These are phyloP conservation scores for Gallinago stenura DNA, from an alignment of 2,797 vertebrate genomes.

Conservation along the genomic window DNA sequence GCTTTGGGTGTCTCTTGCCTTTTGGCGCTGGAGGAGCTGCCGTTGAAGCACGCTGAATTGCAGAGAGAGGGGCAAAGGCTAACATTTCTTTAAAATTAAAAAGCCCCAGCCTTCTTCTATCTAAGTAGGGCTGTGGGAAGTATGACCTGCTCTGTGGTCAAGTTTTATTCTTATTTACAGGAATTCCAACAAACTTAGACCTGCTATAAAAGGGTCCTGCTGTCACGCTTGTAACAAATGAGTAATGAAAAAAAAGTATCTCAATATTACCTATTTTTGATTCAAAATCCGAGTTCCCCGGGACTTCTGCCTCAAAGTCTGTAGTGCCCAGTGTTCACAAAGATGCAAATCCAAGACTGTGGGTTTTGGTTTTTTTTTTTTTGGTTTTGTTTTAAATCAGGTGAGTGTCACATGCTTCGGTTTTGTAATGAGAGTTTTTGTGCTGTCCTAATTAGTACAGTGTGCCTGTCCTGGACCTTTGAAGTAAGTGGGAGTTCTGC, in stretches of 20 bases:
- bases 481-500: conserved; percentile 74
- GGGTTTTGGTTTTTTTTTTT: background rate
- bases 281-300: background rate
- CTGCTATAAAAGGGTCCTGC: background rate
- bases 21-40: background rate
- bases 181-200: background rate
- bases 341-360: conserved; percentile 8
- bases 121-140: background rate
- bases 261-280: background rate
- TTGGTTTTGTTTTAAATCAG: conserved; percentile 55
- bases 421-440: conserved; percentile 63
- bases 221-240: background rate
- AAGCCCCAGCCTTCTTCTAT: background rate
- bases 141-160: background rate
- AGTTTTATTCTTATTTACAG: background rate
- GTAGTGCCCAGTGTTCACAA: background rate
- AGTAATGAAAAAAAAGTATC: background rate
- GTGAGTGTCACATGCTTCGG: conserved; percentile 32
- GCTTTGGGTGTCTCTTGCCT: background rate
- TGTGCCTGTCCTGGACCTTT: conserved; percentile 66
- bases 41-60: background rate
- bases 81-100: background rate
- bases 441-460: conserved; percentile 71
- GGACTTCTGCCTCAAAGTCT: background rate
- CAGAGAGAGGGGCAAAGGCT: background rate